Base-by-base conservation (phyloP, 2,797 vertebrate genomes). In the Molossus molossus region DNA sequence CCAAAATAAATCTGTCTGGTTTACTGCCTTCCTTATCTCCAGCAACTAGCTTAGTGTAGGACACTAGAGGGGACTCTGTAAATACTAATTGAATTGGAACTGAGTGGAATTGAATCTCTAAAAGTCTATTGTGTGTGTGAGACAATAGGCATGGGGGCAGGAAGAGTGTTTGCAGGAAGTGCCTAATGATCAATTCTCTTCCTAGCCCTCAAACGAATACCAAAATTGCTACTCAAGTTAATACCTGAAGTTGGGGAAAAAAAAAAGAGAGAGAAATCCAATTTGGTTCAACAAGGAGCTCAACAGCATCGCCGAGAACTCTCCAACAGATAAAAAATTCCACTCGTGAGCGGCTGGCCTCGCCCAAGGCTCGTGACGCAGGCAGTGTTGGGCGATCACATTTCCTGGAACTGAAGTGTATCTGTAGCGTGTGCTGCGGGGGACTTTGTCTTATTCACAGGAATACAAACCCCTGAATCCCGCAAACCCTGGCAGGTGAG, bases 341-440 rank as follows among this genome's bases (percentile, higher is more conserved):
- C 92, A 55, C 72, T 97, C 87, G 1, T 67, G 77, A 96, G 57
- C 58, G 88, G 87, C 90, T 90, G 94, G 57, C 88, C 94, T 91
- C 27, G 75, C 97, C 97, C 91, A 29, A 48, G 81, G 93, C 92
- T 97, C 76, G 55, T 95, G 93, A 96, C 23, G 92, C 88, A 97
- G 83, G 53, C 82, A 94, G 40, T 12, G 62, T 95, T 96, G 90
- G 76, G 84, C 62, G 94, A 87, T 88, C 95, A 79, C 45, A 5
- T 76, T 97, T 98, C 94, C 92, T 96, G 90, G 92, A 98, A 98
- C 3, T 94, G 92, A 93, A 94, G 83, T 0, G 0, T 96, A 86
- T 88, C 95, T 65, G 8, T 0, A 87, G 48, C 0, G 1, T 87
- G 67, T 94, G 81, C 17, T 86, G 90, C 62, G 12, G 88, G 77